Evolutionary conservation across 2,113 vertebrate species (phyloP).

Genomic region (Scomber colias): DNA sequence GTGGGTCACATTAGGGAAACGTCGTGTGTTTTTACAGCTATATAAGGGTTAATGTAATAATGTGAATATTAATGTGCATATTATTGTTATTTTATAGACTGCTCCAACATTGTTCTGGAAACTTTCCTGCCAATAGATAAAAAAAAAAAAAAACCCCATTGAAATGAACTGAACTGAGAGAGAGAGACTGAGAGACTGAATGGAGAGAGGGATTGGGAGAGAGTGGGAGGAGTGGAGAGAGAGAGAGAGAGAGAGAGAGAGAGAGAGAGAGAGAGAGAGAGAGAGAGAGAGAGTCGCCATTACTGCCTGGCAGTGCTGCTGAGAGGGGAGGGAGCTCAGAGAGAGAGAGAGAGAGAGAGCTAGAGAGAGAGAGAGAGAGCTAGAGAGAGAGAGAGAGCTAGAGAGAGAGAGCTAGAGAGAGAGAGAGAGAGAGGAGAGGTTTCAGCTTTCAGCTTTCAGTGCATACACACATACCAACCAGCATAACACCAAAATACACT

Average conservation of each 20-base stretch:
- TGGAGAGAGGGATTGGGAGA: neutral
- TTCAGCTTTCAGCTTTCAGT: slow-evolving; percentile 80
- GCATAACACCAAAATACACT: slow-evolving; percentile 58
- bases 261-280: slow-evolving; percentile 27
- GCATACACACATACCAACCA: slow-evolving; percentile 71
- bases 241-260: neutral
- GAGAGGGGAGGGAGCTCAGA: slow-evolving; percentile 75
- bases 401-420: slow-evolving; percentile 56
- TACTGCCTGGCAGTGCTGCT: slow-evolving; percentile 73
- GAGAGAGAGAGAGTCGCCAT: slow-evolving; percentile 82
- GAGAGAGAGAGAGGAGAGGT: slow-evolving; percentile 70
- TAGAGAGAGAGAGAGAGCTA: slow-evolving; percentile 7
- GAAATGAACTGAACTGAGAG: neutral
- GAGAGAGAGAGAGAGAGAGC: too few relatives aligned
- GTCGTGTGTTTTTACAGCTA: too few relatives aligned
- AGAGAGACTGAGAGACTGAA: slow-evolving; percentile 23
- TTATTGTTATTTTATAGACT: too few relatives aligned
- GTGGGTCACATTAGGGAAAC: too few relatives aligned
- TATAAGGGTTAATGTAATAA: too few relatives aligned
- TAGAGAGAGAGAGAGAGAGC: slow-evolving; percentile 71
- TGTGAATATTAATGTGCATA: too few relatives aligned
- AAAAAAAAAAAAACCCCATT: too few relatives aligned
- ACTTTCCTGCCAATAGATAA: too few relatives aligned
- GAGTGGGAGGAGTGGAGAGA: neutral
- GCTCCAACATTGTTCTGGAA: too few relatives aligned